Evolutionary conservation across 2,888 invertebrate genomes (phyloP), one percentile per base, ranked within the genome.

Genomic region (Thereva unica): DNA sequence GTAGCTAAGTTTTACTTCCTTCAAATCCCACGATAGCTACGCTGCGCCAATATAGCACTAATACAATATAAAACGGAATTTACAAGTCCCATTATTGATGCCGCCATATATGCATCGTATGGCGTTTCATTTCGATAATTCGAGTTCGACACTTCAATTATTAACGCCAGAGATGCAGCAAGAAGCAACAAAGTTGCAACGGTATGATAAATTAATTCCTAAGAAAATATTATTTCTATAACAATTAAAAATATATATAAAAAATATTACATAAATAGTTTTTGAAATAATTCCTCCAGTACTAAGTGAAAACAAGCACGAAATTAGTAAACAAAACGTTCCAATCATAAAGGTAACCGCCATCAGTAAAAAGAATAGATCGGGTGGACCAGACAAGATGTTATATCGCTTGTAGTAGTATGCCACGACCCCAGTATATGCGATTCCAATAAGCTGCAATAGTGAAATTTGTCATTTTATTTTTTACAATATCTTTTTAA

Each of bases 131-230:
- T 64, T 34, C 68, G 71, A 66, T 81, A 84, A 72, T 86, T 86
- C 40, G 61, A 61, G 45, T 61, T 61, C 1, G 61, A 0, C 9
- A 91, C 83, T 76, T 88, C 85, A 52, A 91, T 84, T 9, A 93
- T 76, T 42, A 92, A 83, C 1, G 87, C 85, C 54, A 90, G 78
- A 5, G 90, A 87, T 4, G 91, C 89, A 61, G 88, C 85, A 56
- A 93, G 78, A 72, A 91, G 85, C 66, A 93, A 80, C 64, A 91
- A 82, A 73, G 87, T 90, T 3, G 89, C 93, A 67, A 91, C 80
- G 5, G 87, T 84, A 73, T 94, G 93, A 75, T 91, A 94, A 70
- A 93, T 84, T 64, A 92, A 85, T 84, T 93, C 93, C 93, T 93
- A 82, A 52, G 85, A 83, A 68, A 53, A 38, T 45, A 53, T 57